Conservation (phyloP, 2,113 vertebrate species). For the Percopsis transmontana region DNA sequence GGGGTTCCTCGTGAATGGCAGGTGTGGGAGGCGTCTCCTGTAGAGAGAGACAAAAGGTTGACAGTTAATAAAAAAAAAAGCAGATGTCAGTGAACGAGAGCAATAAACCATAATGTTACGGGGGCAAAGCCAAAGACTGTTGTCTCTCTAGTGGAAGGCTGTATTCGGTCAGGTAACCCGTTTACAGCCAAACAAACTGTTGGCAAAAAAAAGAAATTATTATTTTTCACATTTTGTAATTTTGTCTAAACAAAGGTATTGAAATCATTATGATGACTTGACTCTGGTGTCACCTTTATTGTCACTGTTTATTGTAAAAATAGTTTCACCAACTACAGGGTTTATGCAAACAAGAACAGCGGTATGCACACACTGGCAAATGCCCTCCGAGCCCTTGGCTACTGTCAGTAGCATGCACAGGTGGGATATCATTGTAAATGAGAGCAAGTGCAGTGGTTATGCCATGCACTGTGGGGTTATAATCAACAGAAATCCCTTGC, state of each 20-base stretch:
- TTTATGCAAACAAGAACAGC: slow-evolving; percentile 8
- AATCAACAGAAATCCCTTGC: slow-evolving; percentile 28
- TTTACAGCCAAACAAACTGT: background rate
- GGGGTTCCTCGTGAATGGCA: slow-evolving; percentile 77
- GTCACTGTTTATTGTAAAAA: slow-evolving; percentile 7
- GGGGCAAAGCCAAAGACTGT: too few relatives aligned
- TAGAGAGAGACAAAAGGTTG: slow-evolving; percentile 51
- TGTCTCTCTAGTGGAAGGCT: too few relatives aligned
- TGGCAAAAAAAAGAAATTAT: slow-evolving; percentile 1
- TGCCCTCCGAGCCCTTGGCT: slow-evolving; percentile 17
- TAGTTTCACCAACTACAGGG: slow-evolving; percentile 2
- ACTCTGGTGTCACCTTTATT: slow-evolving; percentile 1
- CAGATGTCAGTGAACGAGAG: background rate
- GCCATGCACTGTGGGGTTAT: slow-evolving; percentile 65
- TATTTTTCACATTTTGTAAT: slow-evolving; percentile 8
- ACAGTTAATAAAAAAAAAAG: slow-evolving; percentile 40
- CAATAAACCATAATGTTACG: background rate
- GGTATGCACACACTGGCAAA: slow-evolving; percentile 12
- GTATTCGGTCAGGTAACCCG: background rate
- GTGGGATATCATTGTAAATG: slow-evolving; percentile 50
- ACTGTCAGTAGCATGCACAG: slow-evolving; percentile 58
- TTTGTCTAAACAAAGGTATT: slow-evolving; percentile 10
- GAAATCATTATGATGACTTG: background rate
- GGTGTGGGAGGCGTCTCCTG: slow-evolving; percentile 79
- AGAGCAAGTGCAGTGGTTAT: slow-evolving; percentile 63